phyloP scores from a whole-genome alignment of 2,113 vertebrate species.

The Herpailurus yagouaroundi region DNA sequence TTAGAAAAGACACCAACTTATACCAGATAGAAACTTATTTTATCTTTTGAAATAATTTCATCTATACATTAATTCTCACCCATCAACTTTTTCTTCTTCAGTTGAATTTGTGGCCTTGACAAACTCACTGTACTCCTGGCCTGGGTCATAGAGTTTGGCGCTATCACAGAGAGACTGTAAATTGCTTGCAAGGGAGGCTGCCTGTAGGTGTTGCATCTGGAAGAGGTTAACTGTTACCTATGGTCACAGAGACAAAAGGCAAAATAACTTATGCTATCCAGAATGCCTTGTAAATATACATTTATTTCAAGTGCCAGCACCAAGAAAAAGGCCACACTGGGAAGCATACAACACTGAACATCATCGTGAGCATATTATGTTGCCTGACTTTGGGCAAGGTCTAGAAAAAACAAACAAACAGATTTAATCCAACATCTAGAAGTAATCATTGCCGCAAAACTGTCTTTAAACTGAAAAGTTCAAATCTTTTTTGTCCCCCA shows the following conservation, averaged over 20 bases:
- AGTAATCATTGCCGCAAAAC: background rate
- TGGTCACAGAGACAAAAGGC: constrained; percentile 39
- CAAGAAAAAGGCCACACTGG: background rate
- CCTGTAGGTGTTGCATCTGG: constrained; percentile 96
- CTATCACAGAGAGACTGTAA: constrained; percentile 94
- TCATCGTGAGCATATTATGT: background rate
- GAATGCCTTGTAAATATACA: background rate
- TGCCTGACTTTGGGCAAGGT: background rate
- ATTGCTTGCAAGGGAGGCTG: constrained; percentile 93
- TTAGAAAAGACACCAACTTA: background rate
- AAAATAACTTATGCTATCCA: background rate
- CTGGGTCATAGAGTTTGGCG: constrained; percentile 96
- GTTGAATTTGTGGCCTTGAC: constrained; percentile 89
- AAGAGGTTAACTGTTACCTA: constrained; percentile 98
- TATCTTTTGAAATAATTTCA: constrained; percentile 20
- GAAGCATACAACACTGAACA: background rate
- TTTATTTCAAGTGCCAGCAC: background rate
- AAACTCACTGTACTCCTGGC: constrained; percentile 94
- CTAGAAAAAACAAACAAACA: background rate
- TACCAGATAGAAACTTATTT: background rate
- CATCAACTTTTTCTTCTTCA: constrained; percentile 87
- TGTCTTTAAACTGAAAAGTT: constrained; percentile 26
- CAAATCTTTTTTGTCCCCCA: background rate
- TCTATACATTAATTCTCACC: constrained; percentile 86
- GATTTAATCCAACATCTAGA: background rate